phyloP scores from a whole-genome alignment of 2,113 vertebrate species.

The Buteo buteo region DNA sequence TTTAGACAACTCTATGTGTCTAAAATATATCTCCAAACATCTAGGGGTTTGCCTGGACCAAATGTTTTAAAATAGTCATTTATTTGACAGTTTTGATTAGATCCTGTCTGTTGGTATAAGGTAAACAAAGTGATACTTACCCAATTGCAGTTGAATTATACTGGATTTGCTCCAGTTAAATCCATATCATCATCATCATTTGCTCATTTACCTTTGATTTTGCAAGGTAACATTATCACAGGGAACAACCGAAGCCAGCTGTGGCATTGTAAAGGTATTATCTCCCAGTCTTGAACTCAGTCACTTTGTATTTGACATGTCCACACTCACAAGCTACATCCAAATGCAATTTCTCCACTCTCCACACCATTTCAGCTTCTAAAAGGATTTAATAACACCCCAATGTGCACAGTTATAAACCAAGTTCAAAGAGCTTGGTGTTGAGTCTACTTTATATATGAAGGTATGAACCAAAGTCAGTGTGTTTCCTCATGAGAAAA shows the following conservation, averaged over 20 bases:
- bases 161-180: not conserved
- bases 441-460: not conserved
- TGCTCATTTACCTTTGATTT: not conserved
- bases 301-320: not conserved
- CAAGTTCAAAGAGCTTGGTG: not conserved
- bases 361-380: not conserved
- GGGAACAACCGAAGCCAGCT: not conserved
- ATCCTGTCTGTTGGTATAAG: not conserved
- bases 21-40: not conserved
- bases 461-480: not conserved
- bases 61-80: not conserved
- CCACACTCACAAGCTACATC: not conserved
- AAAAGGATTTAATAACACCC: not conserved
- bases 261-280: not conserved
- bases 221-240: not conserved
- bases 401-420: not conserved
- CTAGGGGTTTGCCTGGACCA: not conserved
- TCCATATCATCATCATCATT: not conserved
- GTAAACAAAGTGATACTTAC: not conserved
- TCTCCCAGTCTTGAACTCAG: not conserved
- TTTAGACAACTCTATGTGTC: not conserved
- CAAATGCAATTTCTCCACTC: not conserved
- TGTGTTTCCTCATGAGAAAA: not conserved
- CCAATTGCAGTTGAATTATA: not conserved
- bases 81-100: not conserved